phyloP scores from a whole-genome alignment of 2,797 vertebrate genomes.

The Echiichthys vipera region DNA sequence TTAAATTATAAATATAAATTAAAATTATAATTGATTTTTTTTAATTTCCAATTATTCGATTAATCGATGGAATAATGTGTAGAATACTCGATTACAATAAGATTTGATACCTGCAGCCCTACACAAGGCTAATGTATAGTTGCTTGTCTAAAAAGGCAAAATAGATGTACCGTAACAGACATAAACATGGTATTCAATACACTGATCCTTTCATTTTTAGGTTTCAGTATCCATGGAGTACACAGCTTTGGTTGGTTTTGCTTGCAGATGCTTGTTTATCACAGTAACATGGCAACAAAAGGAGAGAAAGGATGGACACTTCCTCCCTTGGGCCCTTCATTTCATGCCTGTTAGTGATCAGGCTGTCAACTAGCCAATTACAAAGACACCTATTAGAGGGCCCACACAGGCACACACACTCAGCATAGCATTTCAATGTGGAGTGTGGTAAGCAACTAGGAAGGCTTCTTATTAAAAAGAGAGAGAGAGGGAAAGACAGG shows the following conservation, averaged over 20 bases:
- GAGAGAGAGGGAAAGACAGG: background rate
- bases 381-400: slow-evolving; percentile 40
- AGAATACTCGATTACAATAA: too few relatives aligned
- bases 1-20: too few relatives aligned
- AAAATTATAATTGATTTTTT: too few relatives aligned
- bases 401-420: slow-evolving; percentile 32
- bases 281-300: slow-evolving; percentile 40
- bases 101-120: too few relatives aligned
- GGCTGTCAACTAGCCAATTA: slow-evolving; percentile 59
- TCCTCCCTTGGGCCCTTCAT: slow-evolving; percentile 41
- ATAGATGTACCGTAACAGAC: background rate
- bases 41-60: too few relatives aligned
- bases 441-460: slow-evolving; percentile 20
- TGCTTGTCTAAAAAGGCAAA: background rate
- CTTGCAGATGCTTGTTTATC: slow-evolving; percentile 29
- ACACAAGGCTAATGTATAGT: background rate
- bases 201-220: background rate
- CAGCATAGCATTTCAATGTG: slow-evolving; percentile 33
- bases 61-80: too few relatives aligned
- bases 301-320: slow-evolving; percentile 16
- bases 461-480: slow-evolving; percentile 24
- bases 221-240: background rate
- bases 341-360: slow-evolving; percentile 49
- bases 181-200: background rate
- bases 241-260: slow-evolving; percentile 5